A percentile compares a stretch with the other conserved stretches of the same genome.
Evolutionary conservation across 2,797 vertebrate genomes (phyloP).

Genomic region (Borostomias antarcticus): DNA sequence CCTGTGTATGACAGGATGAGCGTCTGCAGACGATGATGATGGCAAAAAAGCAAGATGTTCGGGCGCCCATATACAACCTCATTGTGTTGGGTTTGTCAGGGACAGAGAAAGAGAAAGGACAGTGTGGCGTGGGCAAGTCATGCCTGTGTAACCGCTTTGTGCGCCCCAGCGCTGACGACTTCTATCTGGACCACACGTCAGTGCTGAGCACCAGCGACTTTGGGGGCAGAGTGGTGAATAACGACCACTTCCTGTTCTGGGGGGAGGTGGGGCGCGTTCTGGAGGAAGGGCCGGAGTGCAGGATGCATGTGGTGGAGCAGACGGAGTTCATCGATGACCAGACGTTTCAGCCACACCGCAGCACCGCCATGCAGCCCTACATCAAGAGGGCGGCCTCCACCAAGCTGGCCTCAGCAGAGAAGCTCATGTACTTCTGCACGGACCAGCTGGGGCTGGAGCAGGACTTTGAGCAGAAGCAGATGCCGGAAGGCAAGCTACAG

Average conservation of each 20-base stretch:
- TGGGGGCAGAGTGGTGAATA: slow-evolving; percentile 86
- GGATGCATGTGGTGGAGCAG: slow-evolving; percentile 85
- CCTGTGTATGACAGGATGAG: slow-evolving; percentile 88
- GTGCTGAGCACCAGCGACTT: slow-evolving; percentile 91
- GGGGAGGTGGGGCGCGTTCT: slow-evolving; percentile 80
- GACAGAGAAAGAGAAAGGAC: slow-evolving; percentile 89
- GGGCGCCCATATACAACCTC: slow-evolving; percentile 84
- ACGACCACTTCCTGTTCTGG: slow-evolving; percentile 90
- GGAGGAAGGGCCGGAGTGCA: slow-evolving; percentile 84
- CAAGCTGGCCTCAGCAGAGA: slow-evolving; percentile 87
- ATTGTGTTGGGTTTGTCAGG: slow-evolving; percentile 88
- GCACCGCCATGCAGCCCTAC: slow-evolving; percentile 87
- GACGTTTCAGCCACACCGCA: slow-evolving; percentile 88
- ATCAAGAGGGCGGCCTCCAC: slow-evolving; percentile 86
- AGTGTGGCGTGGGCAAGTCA: slow-evolving; percentile 86
- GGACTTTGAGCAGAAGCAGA: slow-evolving; percentile 91
- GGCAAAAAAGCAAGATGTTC: slow-evolving; percentile 89
- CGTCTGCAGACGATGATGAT: slow-evolving; percentile 85
- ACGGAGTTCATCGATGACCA: slow-evolving; percentile 91
- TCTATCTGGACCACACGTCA: slow-evolving; percentile 87
- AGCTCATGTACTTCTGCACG: slow-evolving; percentile 91
- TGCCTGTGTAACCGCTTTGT: slow-evolving; percentile 88
- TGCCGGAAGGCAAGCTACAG: slow-evolving; percentile 86
- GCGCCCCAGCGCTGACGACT: slow-evolving; percentile 84
- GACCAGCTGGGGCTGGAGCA: slow-evolving; percentile 88